A percentile compares a stretch with the other conserved stretches of the same genome.
These are phyloP conservation scores for Drosophila helvetica DNA, from an alignment of 2,888 invertebrate genomes.

Conservation along the genomic window DNA sequence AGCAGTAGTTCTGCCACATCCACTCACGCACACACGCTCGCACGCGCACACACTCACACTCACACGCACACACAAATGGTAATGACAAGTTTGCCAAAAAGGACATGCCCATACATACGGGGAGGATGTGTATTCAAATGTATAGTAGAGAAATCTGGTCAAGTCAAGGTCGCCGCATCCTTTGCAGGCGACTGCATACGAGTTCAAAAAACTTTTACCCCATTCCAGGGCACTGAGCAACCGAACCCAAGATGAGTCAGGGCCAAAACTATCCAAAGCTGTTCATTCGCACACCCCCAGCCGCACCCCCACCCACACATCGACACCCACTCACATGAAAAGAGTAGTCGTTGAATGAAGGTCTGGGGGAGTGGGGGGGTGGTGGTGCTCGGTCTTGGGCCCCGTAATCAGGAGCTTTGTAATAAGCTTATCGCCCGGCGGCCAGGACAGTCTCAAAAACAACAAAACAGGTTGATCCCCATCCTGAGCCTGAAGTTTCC, in stretches of 20 bases:
- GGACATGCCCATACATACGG: conserved; percentile 14
- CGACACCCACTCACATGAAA: neutral
- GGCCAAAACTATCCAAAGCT: conserved; percentile 49
- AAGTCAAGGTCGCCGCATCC: conserved; percentile 36
- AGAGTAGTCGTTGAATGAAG: neutral
- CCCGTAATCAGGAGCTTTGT: conserved; percentile 39
- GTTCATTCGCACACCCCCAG: conserved; percentile 32
- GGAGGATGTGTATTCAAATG: conserved; percentile 1
- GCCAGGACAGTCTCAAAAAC: conserved; percentile 20
- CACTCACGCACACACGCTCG: conserved; percentile 8
- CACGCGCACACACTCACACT: conserved; percentile 1
- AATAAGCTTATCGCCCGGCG: conserved; percentile 55
- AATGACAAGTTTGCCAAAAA: conserved; percentile 47
- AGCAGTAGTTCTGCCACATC: neutral
- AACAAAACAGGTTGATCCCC: neutral
- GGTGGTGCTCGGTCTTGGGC: neutral
- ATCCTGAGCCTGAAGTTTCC: neutral
- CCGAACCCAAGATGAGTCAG: conserved; percentile 29
- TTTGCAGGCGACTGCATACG: conserved; percentile 37
- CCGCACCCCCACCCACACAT: neutral
- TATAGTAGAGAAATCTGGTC: conserved; percentile 20
- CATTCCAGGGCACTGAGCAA: conserved; percentile 7
- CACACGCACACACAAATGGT: conserved; percentile 21
- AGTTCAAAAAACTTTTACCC: conserved; percentile 50
- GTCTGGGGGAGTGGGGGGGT: neutral